Evolutionary conservation across 2,113 vertebrate genomes (phyloP).

Genomic region (Carettochelys insculpta): DNA sequence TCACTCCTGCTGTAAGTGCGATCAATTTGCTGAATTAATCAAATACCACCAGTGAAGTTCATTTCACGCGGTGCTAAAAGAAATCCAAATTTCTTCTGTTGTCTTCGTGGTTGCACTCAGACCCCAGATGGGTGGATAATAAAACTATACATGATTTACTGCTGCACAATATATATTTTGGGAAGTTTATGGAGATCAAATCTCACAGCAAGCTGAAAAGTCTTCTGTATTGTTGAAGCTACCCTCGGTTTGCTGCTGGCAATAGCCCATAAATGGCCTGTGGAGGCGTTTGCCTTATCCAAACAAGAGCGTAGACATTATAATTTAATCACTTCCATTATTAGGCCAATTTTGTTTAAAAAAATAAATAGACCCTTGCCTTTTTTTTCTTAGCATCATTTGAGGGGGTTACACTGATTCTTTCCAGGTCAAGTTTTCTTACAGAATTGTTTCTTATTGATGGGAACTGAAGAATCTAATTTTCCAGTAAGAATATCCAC

Average conservation of each 20-base stretch:
- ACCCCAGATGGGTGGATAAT: slow-evolving; percentile 39
- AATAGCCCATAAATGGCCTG: not conserved
- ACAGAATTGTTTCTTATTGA: not conserved
- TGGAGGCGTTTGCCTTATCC: slow-evolving; percentile 32
- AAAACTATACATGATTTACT: slow-evolving; percentile 44
- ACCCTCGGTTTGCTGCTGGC: slow-evolving; percentile 37
- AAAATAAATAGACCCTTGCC: not conserved
- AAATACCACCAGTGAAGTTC: not conserved
- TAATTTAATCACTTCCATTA: slow-evolving; percentile 14
- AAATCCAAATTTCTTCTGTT: slow-evolving; percentile 17
- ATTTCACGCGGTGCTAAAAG: not conserved
- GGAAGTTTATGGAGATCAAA: slow-evolving; percentile 53
- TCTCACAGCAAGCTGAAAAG: slow-evolving; percentile 41
- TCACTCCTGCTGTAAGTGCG: not conserved
- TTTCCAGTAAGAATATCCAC: not conserved
- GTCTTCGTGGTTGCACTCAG: slow-evolving; percentile 7
- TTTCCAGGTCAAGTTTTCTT: not conserved
- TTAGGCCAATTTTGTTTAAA: not conserved
- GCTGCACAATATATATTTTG: not conserved
- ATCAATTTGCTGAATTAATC: not conserved
- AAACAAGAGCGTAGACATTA: not conserved
- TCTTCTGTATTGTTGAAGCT: slow-evolving; percentile 31
- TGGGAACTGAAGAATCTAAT: not conserved
- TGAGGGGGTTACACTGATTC: not conserved
- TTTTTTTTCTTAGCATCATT: not conserved